Conservation (phyloP, 2,797 vertebrate species). For the Lithobates pipiens region DNA sequence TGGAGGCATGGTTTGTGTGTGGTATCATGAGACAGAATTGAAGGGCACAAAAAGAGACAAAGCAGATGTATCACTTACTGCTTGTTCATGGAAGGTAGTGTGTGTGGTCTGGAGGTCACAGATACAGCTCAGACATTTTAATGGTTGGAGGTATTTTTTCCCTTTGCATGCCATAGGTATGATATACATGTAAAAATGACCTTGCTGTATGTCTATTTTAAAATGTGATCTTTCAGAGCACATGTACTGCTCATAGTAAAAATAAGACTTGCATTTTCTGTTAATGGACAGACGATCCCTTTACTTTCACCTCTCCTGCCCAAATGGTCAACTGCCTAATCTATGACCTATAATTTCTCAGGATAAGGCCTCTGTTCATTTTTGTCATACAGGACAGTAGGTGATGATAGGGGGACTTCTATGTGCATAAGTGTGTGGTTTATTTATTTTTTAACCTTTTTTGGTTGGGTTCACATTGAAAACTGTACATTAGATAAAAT, state of each 20-base stretch:
- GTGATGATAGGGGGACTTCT: too few species aligned
- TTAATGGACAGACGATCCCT: too few species aligned
- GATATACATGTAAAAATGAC: slow-evolving; percentile 15
- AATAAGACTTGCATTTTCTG: too few species aligned
- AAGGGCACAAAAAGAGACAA: slow-evolving; percentile 17
- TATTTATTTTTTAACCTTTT: too few species aligned
- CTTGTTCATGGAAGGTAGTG: neutral
- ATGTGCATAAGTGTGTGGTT: too few species aligned
- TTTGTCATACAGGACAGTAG: too few species aligned
- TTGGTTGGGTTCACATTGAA: too few species aligned
- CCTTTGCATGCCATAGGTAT: slow-evolving; percentile 20
- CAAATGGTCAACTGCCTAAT: too few species aligned
- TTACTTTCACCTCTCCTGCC: too few species aligned
- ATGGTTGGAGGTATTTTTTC: neutral
- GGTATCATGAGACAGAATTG: neutral
- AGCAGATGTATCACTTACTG: neutral
- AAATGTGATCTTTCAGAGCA: slow-evolving; percentile 10
- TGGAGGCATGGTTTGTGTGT: neutral
- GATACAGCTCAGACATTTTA: neutral
- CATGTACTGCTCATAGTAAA: neutral
- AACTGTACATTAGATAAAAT: too few species aligned
- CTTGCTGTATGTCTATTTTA: slow-evolving; percentile 42
- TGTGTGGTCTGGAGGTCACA: neutral
- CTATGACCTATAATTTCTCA: too few species aligned
- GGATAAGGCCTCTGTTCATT: too few species aligned